Evolutionary conservation across 2,113 vertebrate genomes (phyloP).

Genomic region (Podilymbus podiceps): DNA sequence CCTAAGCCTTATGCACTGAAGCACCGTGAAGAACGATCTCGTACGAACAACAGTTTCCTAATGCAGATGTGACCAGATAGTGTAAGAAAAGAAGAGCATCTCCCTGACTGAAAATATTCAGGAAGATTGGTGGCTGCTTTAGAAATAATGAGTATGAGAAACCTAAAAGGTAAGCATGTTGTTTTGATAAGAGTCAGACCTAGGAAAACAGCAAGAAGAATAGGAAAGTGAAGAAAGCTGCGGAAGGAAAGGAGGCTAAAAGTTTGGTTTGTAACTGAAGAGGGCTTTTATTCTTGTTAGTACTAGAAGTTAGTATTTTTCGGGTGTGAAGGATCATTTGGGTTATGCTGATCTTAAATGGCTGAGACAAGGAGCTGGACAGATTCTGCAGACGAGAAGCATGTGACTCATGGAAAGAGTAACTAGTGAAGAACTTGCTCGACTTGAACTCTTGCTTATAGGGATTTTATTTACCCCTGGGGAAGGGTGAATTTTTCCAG

Average conservation of each 20-base stretch:
- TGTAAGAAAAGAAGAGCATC: neutral
- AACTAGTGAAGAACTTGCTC: constrained; percentile 28
- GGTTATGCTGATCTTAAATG: neutral
- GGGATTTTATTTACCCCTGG: constrained; percentile 43
- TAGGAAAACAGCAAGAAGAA: neutral
- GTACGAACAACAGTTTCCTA: neutral
- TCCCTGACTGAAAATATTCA: neutral
- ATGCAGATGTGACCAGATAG: neutral
- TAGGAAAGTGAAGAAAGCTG: neutral
- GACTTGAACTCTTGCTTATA: constrained; percentile 35
- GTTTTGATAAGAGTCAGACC: constrained; percentile 4
- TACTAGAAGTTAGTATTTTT: neutral
- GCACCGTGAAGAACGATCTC: fast-evolving
- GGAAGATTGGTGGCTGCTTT: neutral
- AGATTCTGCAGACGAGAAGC: neutral
- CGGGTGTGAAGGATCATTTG: neutral
- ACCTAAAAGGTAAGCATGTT: neutral
- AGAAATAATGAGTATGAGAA: neutral
- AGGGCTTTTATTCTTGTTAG: constrained; percentile 5
- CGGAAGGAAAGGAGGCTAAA: neutral
- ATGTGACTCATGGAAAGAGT: constrained; percentile 60
- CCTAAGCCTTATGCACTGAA: neutral
- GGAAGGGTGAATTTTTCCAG: constrained; percentile 50
- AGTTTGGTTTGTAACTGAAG: neutral
- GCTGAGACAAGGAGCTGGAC: constrained; percentile 10